Evolutionary conservation across 2,888 invertebrate genomes (phyloP).

Genomic region (Piscicola geometra): DNA sequence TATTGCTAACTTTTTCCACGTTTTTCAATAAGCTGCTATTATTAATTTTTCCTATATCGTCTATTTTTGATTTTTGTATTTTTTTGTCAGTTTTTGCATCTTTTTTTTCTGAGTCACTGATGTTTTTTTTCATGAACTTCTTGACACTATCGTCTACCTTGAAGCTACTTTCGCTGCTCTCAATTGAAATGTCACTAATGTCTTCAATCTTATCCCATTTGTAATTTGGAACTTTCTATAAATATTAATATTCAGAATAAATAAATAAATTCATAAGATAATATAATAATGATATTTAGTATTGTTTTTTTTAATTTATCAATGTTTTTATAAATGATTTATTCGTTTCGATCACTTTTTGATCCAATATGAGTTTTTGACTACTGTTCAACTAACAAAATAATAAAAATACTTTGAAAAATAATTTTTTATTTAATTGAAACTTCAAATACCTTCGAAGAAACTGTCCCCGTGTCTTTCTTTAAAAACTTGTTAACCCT

Average conservation of each 20-base stretch:
- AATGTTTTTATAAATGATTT: neutral
- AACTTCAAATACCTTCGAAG: no score
- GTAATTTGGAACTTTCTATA: neutral
- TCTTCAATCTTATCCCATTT: constrained; percentile 29
- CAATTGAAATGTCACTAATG: constrained; percentile 25
- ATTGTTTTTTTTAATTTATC: neutral
- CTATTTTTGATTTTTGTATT: neutral
- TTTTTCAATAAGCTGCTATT: neutral
- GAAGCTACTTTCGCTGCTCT: neutral
- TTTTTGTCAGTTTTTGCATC: neutral
- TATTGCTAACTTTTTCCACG: neutral
- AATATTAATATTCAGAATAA: neutral
- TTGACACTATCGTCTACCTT: neutral
- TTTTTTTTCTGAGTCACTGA: neutral
- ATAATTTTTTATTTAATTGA: no score
- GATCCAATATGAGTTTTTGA: no score
- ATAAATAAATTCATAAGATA: neutral
- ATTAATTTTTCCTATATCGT: neutral
- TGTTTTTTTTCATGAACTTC: constrained; percentile 21
- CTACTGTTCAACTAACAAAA: no score
- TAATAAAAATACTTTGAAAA: no score
- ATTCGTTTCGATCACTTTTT: no score
- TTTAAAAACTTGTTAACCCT: neutral
- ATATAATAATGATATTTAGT: neutral
- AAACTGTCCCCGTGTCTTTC: neutral